Evolutionary conservation across 2,888 invertebrate species (phyloP), one percentile per base, ranked within the genome.

Genomic region (Andrena bicolor): DNA sequence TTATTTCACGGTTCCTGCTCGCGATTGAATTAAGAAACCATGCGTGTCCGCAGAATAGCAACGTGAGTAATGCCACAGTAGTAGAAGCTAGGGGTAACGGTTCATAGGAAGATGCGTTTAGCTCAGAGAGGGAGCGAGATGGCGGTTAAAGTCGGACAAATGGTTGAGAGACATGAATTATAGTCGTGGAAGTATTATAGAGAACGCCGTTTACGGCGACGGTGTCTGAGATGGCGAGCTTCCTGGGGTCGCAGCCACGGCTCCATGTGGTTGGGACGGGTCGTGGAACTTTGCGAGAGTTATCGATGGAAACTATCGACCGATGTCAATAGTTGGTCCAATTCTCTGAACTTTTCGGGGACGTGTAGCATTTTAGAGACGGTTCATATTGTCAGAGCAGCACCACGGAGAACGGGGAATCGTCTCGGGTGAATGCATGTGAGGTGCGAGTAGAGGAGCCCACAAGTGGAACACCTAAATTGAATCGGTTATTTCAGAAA

Each of bases 151-250:
- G 71, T 61, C 73, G 73, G 56, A 80, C 76, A 65, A 75, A 75
- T 41, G 70, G 76, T 13, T 30, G 53, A 7, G 68, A 10, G 48
- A 28, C 69, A 69, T 80, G 78, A 87, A 72, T 84, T 75, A 88
- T 79, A 41, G 85, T 68, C 69, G 58, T 77, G n/a, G 58, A 74
- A 56, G 61, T 65, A 60, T 74, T 61, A 56, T 23, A 13, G 28
- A 26, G 20, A 6, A 56, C 26, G 10, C 23, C 61, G 71, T 77
- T 71, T 61, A 77, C 53, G 56, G 41, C 64, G 69, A 61, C 51
- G 78, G 65, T 77, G 65, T 71, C 53, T 51, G 60, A 20, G 69
- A 51, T n/a, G 26, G 60, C 10, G 63, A 23, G 58, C 23, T 71
- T 65, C 30, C 64, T 41, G 51, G 23, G 23, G 35, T 65, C 49